Percentiles rank a stretch among this genome's conserved stretches.
Evolutionary conservation across 2,113 vertebrate genomes (phyloP).

Genomic region (Dicerorhinus sumatrensis): DNA sequence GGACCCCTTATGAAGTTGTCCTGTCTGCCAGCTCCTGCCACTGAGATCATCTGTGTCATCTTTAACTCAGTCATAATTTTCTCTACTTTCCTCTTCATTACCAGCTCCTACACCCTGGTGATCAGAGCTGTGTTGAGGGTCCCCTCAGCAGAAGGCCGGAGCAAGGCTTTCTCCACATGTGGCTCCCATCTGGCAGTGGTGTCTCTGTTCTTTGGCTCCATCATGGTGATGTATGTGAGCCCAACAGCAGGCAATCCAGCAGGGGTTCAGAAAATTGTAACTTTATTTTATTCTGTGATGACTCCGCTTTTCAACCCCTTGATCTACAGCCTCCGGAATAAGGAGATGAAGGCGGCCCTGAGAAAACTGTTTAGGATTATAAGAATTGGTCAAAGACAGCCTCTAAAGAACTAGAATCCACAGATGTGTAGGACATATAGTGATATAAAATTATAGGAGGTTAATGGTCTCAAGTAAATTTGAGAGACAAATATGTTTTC

Average conservation of each 20-base stretch:
- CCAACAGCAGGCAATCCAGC: constrained; percentile 34
- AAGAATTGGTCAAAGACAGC: neutral
- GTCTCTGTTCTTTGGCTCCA: constrained; percentile 65
- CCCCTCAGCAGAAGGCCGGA: constrained; percentile 20
- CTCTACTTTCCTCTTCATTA: constrained; percentile 52
- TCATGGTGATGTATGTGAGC: constrained; percentile 63
- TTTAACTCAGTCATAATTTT: constrained; percentile 63
- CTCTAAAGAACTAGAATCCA: constrained; percentile 10
- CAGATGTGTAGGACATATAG: neutral
- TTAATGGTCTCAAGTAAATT: neutral
- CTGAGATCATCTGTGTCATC: constrained; percentile 49
- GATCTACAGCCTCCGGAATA: constrained; percentile 74
- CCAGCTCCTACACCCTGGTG: constrained; percentile 42
- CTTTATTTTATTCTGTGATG: constrained; percentile 66
- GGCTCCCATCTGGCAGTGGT: constrained; percentile 59
- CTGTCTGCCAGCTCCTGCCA: constrained; percentile 52
- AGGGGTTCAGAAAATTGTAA: constrained; percentile 60
- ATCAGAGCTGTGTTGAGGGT: constrained; percentile 59
- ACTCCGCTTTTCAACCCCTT: constrained; percentile 67
- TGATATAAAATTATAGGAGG: neutral
- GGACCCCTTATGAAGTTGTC: constrained; percentile 64
- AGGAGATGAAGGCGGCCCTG: constrained; percentile 49
- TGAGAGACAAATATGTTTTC: neutral
- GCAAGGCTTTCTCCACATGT: constrained; percentile 64
- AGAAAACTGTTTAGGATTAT: neutral